Conservation (phyloP, 2,888 invertebrate species). For the Perizoma affinitatum region DNA sequence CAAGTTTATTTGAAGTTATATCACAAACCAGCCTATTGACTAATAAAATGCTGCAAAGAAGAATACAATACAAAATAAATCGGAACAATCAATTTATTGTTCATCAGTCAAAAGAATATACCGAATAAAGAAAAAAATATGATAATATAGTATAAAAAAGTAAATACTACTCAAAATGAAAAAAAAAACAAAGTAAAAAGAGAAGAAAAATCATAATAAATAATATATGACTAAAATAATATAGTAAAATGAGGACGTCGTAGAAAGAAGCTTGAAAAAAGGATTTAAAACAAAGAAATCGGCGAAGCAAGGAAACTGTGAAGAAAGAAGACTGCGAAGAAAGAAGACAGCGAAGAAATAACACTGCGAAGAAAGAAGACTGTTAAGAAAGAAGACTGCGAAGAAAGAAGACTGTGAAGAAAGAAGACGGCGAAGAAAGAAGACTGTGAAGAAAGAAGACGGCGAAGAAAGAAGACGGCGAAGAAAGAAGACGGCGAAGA, state of each 20-base stretch:
- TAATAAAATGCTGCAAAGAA: neutral
- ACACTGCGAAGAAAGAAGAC: constrained; percentile 27
- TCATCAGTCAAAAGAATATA: neutral
- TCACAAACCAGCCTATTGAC: neutral
- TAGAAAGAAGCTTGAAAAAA: constrained; percentile 20
- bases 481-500: constrained; percentile 20
- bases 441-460: constrained; percentile 27
- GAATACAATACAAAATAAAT: neutral
- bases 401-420: constrained; percentile 14
- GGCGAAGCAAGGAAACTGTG: constrained; percentile 18
- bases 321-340: constrained; percentile 19
- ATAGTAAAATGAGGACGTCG: constrained; percentile 22
- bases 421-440: constrained; percentile 22
- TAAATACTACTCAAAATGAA: constrained; percentile 7
- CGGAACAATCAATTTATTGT: too few relatives aligned
- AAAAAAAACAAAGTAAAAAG: constrained; percentile 19
- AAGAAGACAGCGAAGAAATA: constrained; percentile 18
- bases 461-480: constrained; percentile 19
- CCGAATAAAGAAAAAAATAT: constrained; percentile 2
- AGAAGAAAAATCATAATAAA: constrained; percentile 19
- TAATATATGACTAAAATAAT: constrained; percentile 11
- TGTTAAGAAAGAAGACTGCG: constrained; percentile 16
- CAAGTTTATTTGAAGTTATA: neutral
- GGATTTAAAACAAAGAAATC: constrained; percentile 25
- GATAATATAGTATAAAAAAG: constrained; percentile 7